Evolutionary conservation across 2,888 invertebrate species (phyloP), one percentile per base, ranked within the genome.

Genomic region (Craniophora ligustri): DNA sequence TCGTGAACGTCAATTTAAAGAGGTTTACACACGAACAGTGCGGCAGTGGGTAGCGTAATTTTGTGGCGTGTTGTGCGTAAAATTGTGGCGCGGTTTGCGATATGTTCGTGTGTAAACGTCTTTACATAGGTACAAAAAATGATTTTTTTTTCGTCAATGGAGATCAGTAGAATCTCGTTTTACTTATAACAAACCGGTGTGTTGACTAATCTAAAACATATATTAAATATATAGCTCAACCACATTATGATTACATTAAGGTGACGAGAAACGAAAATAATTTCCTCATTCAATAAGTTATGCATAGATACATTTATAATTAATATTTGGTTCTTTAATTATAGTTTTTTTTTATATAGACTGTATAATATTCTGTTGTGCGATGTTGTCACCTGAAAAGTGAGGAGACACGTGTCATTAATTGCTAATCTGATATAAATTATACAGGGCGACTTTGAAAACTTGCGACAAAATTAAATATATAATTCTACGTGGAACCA

Each of bases 301-400:
- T 86, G 85, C 75, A 85, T 85, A 87, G 83, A 87, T 87, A 88
- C 79, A 85, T 76, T 80, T 57, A 76, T 88, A 84, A 86, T 92
- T 73, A 91, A 88, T 92, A 92, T 93, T 93, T 92, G 92, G 93
- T 93, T 91, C 89, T 88, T 89, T 87, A 87, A 82, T 81, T 76
- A 82, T 83, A 84, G 73, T 79, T 79, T 67, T 65, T 67, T 65
- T 56, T 34, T 80, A 79, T 76, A 79, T 67, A 76, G 79, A 71
- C 81, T 83, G 79, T 80, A 74, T 75, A 74, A 76, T 58, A 75
- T 79, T 79, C 76, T 81, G 83, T 84, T 81, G 87, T 87, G 89
- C 84, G 84, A 84, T 79, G 86, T 75, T 75, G 80, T 76, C 81
- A 84, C 87, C 73, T 73, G 73, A 41, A 73, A 87, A 84, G 59